Conservation (phyloP, 2,888 invertebrate genomes). For the Drosophila anomelani region DNA sequence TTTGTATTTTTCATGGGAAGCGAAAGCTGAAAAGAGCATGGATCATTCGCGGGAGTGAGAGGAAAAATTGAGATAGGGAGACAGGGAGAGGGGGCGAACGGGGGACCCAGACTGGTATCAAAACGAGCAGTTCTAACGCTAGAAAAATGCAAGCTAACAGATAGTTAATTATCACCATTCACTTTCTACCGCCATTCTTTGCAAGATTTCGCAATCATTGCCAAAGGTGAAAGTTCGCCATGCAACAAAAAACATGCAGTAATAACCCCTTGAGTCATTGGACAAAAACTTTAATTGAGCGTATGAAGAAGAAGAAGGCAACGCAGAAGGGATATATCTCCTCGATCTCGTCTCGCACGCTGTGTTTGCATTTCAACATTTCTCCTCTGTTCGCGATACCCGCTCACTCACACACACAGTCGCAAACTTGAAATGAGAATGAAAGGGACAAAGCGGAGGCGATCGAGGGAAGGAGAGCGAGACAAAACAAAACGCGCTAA, state of each 20-base stretch:
- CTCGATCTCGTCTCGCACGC: slow-evolving; percentile 14
- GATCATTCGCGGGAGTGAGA: slow-evolving; percentile 12
- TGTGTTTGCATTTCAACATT: slow-evolving; percentile 36
- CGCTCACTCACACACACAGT: slow-evolving; percentile 15
- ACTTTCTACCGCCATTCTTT: slow-evolving; percentile 30
- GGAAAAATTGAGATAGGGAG: not conserved
- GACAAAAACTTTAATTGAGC: slow-evolving; percentile 22
- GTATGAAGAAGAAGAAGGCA: not conserved
- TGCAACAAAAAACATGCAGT: slow-evolving; percentile 2
- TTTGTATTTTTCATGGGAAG: slow-evolving; percentile 42
- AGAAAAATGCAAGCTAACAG: slow-evolving; percentile 21
- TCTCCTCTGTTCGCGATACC: slow-evolving; percentile 39
- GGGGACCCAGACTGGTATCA: slow-evolving; percentile 11
- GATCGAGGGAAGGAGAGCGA: slow-evolving; percentile 31
- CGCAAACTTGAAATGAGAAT: slow-evolving; percentile 53
- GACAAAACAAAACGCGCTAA: slow-evolving; percentile 58
- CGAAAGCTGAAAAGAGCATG: slow-evolving; percentile 47
- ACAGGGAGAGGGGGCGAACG: not conserved
- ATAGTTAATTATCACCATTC: slow-evolving; percentile 27
- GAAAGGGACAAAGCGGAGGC: slow-evolving; percentile 29
- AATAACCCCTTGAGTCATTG: slow-evolving; percentile 19
- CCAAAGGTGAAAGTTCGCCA: slow-evolving; percentile 27
- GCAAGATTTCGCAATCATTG: slow-evolving; percentile 38
- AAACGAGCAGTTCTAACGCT: slow-evolving; percentile 16
- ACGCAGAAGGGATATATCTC: slow-evolving; percentile 22